These are phyloP conservation scores for Maccullochella peelii DNA, from an alignment of 2,113 vertebrate genomes.

Conservation along the genomic window DNA sequence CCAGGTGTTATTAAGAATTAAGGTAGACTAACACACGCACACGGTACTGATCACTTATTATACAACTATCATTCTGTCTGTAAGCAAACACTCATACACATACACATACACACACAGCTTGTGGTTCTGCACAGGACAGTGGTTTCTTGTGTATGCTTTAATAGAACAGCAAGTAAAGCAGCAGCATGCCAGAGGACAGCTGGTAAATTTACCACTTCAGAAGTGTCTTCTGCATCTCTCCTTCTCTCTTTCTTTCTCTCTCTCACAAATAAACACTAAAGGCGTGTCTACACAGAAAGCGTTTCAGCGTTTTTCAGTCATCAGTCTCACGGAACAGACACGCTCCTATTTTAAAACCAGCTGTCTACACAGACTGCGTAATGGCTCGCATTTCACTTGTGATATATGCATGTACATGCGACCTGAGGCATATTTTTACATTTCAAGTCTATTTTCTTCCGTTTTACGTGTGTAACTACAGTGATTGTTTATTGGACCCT, in stretches of 20 bases:
- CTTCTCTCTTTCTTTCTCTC: background rate
- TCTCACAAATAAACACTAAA: too few species aligned
- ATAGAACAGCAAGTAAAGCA: constrained; percentile 26
- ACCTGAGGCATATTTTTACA: too few species aligned
- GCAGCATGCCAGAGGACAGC: constrained; percentile 21
- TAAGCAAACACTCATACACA: background rate
- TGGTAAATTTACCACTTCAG: constrained; percentile 17
- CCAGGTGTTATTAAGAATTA: constrained; percentile 45
- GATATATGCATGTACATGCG: too few species aligned
- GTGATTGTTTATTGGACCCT: too few species aligned
- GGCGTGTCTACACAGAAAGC: background rate
- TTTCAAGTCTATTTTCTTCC: too few species aligned
- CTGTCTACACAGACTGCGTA: too few species aligned
- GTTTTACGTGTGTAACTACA: too few species aligned
- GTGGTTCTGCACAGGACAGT: constrained; percentile 30
- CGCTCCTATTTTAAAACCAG: background rate
- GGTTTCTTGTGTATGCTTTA: constrained; percentile 12
- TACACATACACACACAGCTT: constrained; percentile 18
- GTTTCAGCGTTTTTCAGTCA: background rate
- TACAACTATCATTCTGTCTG: background rate
- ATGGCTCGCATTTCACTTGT: too few species aligned
- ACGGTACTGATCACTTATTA: constrained; percentile 10
- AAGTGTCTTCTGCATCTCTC: background rate
- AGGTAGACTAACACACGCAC: background rate
- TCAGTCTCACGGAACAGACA: background rate